A percentile compares a stretch with the other conserved stretches of the same genome.
Conservation (phyloP, 2,888 invertebrate species). For the Amblyjoppa proteus region DNA sequence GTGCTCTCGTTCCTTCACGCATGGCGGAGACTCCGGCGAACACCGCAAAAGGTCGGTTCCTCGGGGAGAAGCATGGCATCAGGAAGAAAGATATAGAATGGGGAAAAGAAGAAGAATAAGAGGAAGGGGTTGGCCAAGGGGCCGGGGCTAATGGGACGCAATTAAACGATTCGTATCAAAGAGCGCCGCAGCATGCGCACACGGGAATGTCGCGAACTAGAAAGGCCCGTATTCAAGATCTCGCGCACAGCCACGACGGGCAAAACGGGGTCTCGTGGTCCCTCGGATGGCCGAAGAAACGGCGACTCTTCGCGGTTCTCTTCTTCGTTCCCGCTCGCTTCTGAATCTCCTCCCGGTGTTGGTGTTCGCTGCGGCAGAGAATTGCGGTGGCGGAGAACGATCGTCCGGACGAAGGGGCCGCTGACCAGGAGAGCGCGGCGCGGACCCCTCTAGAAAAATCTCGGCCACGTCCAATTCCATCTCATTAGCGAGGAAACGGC, state of each 20-base stretch:
- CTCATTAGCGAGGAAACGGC: constrained; percentile 85
- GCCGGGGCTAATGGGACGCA: constrained; percentile 84
- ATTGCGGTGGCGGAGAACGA: constrained; percentile 34
- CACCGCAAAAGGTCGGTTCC: constrained; percentile 48
- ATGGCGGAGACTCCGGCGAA: constrained; percentile 62
- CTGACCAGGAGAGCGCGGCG: constrained; percentile 61
- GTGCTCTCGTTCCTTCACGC: constrained; percentile 76
- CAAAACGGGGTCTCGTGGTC: constrained; percentile 22
- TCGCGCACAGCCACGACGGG: constrained; percentile 57
- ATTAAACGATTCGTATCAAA: constrained; percentile 85
- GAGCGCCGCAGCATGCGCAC: constrained; percentile 83
- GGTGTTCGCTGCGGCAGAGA: constrained; percentile 18
- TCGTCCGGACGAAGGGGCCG: constrained; percentile 56
- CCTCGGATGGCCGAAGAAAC: constrained; percentile 54
- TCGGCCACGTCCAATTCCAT: constrained; percentile 85
- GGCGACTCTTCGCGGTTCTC: constrained; percentile 57
- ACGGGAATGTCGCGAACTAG: constrained; percentile 84
- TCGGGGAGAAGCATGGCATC: constrained; percentile 43
- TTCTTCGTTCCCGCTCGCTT: constrained; percentile 43
- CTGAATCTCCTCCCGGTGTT: constrained; percentile 25
- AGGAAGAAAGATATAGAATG: constrained; percentile 40
- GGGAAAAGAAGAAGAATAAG: constrained; percentile 40
- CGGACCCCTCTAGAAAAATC: constrained; percentile 84
- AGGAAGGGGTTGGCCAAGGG: constrained; percentile 73
- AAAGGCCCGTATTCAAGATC: constrained; percentile 68